A percentile compares a stretch with the other conserved stretches of the same genome.
Conservation (phyloP, 1,140 invertebrate genomes). For the Diorhabda elongata region DNA sequence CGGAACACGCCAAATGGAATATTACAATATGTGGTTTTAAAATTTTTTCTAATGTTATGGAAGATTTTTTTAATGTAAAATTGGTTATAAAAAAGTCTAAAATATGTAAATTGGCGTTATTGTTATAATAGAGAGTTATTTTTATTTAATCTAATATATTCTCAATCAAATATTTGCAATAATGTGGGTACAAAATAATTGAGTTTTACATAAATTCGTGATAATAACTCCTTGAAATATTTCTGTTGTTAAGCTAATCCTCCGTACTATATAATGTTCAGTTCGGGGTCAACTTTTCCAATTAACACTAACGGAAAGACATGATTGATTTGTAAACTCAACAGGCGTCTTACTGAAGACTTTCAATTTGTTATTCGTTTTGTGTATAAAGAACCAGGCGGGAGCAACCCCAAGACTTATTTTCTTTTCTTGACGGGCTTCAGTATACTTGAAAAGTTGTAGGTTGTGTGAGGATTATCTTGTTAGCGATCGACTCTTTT, state of each 20-base stretch:
- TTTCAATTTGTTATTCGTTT: not conserved
- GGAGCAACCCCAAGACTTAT: constrained; percentile 1
- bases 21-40: too few relatives aligned
- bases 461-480: not conserved
- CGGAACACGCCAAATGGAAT: too few relatives aligned
- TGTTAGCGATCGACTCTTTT: not conserved
- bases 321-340: constrained; percentile 36
- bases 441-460: not conserved
- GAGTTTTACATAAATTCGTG: too few relatives aligned
- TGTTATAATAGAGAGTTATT: too few relatives aligned
- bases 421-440: not conserved
- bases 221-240: too few relatives aligned
- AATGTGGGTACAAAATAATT: too few relatives aligned
- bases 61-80: too few relatives aligned
- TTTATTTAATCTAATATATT: too few relatives aligned
- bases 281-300: constrained; percentile 35
- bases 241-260: not conserved
- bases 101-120: too few relatives aligned
- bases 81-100: too few relatives aligned
- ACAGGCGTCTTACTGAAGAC: constrained; percentile 19
- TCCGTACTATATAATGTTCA: not conserved
- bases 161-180: too few relatives aligned
- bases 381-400: not conserved
- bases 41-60: too few relatives aligned
- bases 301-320: constrained; percentile 37